Conservation (phyloP, 2,888 invertebrate species). For the Macaria notata region DNA sequence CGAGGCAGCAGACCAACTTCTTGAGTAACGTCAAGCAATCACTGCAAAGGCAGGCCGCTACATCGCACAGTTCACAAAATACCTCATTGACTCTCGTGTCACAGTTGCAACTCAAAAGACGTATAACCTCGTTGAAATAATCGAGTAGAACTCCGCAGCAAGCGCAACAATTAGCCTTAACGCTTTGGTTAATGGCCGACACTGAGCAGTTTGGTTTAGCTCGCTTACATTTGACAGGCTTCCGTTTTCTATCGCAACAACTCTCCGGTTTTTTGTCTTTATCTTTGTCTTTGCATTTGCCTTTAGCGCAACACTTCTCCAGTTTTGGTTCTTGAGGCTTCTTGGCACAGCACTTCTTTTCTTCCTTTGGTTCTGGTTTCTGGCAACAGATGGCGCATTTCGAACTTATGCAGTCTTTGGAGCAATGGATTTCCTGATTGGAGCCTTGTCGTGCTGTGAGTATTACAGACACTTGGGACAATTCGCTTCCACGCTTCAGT, state of each 20-base stretch:
- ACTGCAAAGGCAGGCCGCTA: slow-evolving; percentile 15
- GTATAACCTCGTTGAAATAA: slow-evolving; percentile 25
- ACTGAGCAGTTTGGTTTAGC: slow-evolving; percentile 5
- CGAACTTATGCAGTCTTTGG: too few species aligned
- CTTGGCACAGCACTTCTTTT: too few species aligned
- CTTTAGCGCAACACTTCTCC: too few species aligned
- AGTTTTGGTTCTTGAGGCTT: too few species aligned
- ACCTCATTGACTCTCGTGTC: slow-evolving; percentile 18
- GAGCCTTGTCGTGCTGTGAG: too few species aligned
- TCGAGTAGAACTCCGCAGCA: slow-evolving; percentile 25
- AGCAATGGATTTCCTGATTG: too few species aligned
- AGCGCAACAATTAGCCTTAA: slow-evolving; percentile 22
- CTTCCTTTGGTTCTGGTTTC: too few species aligned
- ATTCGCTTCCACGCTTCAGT: too few species aligned
- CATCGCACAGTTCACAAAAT: slow-evolving; percentile 14
- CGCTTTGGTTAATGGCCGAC: not conserved
- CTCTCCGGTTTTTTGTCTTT: not conserved
- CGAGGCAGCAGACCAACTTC: not conserved
- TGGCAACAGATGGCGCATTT: too few species aligned
- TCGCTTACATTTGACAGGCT: slow-evolving; percentile 6
- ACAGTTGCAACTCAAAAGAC: slow-evolving; percentile 3
- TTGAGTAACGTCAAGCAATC: slow-evolving; percentile 18
- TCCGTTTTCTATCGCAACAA: slow-evolving; percentile 1
- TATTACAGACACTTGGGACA: too few species aligned
- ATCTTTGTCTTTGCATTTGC: not conserved